A percentile compares a stretch with the other conserved stretches of the same genome.
Conservation (phyloP, 2,888 invertebrate species). For the Eupeodes luniger region DNA sequence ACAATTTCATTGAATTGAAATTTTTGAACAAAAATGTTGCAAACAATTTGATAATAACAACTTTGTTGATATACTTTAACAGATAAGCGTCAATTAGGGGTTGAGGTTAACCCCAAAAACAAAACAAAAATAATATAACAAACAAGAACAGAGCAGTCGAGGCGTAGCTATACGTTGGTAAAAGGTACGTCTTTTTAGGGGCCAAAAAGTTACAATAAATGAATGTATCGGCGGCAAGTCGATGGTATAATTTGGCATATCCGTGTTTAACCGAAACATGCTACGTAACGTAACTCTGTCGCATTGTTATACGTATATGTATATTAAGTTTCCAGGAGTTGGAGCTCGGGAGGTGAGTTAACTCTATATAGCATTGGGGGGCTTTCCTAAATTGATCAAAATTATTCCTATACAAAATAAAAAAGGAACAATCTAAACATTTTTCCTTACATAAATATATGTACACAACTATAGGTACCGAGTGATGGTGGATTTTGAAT, state of each 20-base stretch:
- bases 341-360: neutral
- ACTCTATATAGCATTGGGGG: neutral
- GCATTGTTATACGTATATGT: constrained; percentile 44
- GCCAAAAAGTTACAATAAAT: neutral
- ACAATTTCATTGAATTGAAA: constrained; percentile 17
- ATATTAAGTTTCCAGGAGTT: constrained; percentile 33
- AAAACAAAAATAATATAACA: neutral
- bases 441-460: neutral
- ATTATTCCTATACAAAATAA: constrained; percentile 10
- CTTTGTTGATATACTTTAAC: constrained; percentile 60
- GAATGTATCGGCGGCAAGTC: constrained; percentile 53
- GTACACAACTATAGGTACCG: too few relatives aligned
- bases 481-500: constrained; percentile 7
- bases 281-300: constrained; percentile 65
- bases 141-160: too few relatives aligned
- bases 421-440: constrained; percentile 29
- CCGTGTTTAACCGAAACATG: constrained; percentile 53
- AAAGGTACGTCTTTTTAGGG: neutral
- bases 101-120: constrained; percentile 47
- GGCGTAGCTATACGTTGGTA: too few relatives aligned
- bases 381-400: constrained; percentile 8
- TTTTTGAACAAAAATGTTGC: constrained; percentile 38
- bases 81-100: constrained; percentile 72
- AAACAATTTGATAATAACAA: constrained; percentile 50
- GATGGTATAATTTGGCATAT: constrained; percentile 63